Evolutionary conservation across 1,140 invertebrate genomes (phyloP), one percentile per base, ranked within the genome.

Genomic region (Drosophila bocqueti): DNA sequence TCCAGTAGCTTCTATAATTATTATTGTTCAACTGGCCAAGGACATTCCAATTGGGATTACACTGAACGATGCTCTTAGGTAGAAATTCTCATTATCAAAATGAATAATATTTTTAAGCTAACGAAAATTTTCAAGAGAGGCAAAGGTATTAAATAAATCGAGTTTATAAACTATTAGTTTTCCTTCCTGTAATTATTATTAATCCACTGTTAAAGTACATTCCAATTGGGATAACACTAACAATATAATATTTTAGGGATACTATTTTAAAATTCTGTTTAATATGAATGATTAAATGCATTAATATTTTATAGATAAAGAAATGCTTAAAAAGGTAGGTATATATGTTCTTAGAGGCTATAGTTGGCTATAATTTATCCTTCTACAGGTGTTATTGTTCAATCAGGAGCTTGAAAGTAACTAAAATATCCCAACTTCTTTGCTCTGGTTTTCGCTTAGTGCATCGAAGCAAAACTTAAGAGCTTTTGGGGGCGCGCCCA

Each of bases 1-100:
- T 68, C 54, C 68, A 73, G 54, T 64, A 49, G 75, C 63, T 62
- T 38, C 54, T 52, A 74, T 82, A 68, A 81, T 79, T 79, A 64
- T 73, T 82, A 59, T 74, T 63, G 60, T 74, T 50, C 15, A 38
- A 43, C 18, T 16, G 40, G 18, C 49, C 64, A 68, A 68, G 67
- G 67, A 68, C 49, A 55, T 77, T 68, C 24, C 36, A 52, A 61
- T 60, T 61, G 40, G 31, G 24, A 40, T 36, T 36, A 55, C 67
- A 55, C 36, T 43, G 54, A 2, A 0, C 34, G 6, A 55, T 1
- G 7, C 1, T 29, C 7, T 7, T 29, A 13, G n/a, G 4, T 13
- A 42, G 50, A 29, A 5, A 31, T 10, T 24, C 1, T 18, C 2
- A 24, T 24, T 24, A 50, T 24, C 2, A 21, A 5, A 21, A 6